A percentile compares a stretch with the other conserved stretches of the same genome.
Conservation (phyloP, 2,113 vertebrate genomes). For the Oreochromis aureus region DNA sequence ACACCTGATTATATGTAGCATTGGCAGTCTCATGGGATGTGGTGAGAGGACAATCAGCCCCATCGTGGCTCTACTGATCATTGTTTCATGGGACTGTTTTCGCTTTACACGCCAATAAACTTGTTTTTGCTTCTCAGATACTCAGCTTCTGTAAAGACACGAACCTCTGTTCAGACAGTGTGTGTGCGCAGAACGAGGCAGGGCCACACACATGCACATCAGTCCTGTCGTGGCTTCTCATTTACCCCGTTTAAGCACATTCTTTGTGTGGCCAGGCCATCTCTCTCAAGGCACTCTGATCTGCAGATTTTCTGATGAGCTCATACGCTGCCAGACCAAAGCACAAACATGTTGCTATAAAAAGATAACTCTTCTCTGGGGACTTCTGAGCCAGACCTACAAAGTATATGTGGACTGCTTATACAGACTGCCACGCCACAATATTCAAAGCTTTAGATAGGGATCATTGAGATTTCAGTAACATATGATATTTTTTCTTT, state of each 20-base stretch:
- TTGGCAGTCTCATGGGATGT: background rate
- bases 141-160: background rate
- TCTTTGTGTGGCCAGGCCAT: background rate
- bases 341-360: conserved; percentile 38
- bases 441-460: background rate
- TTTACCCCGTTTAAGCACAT: background rate
- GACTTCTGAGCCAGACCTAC: background rate
- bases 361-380: conserved; percentile 24
- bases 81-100: background rate
- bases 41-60: background rate
- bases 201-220: conserved; percentile 26
- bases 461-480: background rate
- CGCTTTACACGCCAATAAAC: background rate
- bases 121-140: background rate
- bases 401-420: background rate
- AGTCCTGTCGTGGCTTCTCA: background rate
- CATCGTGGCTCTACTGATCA: background rate
- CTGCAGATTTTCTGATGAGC: conserved; percentile 24
- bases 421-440: background rate
- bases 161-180: background rate
- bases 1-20: background rate
- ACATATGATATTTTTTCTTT: background rate
- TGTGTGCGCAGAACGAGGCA: background rate
- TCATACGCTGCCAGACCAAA: conserved; percentile 33
- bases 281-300: background rate